These are phyloP conservation scores for Malurus splendens DNA, from an alignment of 2,797 vertebrate genomes.

Conservation along the genomic window DNA sequence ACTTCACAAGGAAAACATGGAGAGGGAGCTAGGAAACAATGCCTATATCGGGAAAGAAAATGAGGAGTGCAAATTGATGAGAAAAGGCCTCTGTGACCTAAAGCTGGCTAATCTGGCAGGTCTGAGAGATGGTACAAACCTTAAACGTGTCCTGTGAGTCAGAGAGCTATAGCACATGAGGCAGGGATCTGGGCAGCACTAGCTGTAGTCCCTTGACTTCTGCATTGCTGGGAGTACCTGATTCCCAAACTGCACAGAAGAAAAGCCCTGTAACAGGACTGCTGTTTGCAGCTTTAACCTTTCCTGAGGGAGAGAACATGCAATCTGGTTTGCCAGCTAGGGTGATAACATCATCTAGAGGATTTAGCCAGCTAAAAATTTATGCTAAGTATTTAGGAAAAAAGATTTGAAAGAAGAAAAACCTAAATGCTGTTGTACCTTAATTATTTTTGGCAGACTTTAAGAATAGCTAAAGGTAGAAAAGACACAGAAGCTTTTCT, in stretches of 20 bases:
- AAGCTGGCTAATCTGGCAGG: accelerated
- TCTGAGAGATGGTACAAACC: background rate
- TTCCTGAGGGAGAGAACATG: background rate
- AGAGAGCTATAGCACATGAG: background rate
- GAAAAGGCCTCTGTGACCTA: background rate
- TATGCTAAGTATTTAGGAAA: background rate
- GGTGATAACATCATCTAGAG: background rate
- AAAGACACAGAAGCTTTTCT: background rate
- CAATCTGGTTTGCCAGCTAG: background rate
- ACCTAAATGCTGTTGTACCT: background rate
- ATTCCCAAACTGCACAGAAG: background rate
- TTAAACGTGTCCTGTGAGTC: background rate
- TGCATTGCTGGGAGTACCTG: background rate
- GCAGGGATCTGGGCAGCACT: background rate
- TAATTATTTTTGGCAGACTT: background rate
- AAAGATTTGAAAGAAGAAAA: background rate
- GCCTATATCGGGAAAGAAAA: background rate
- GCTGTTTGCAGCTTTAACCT: background rate
- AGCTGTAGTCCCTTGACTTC: background rate
- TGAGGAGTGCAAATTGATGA: background rate
- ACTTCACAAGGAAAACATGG: background rate
- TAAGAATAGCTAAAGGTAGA: background rate
- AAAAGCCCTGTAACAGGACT: background rate
- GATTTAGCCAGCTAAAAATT: background rate
- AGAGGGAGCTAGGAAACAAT: background rate